Conservation (phyloP, 2,888 invertebrate species). For the Cryptocephalus moraei region DNA sequence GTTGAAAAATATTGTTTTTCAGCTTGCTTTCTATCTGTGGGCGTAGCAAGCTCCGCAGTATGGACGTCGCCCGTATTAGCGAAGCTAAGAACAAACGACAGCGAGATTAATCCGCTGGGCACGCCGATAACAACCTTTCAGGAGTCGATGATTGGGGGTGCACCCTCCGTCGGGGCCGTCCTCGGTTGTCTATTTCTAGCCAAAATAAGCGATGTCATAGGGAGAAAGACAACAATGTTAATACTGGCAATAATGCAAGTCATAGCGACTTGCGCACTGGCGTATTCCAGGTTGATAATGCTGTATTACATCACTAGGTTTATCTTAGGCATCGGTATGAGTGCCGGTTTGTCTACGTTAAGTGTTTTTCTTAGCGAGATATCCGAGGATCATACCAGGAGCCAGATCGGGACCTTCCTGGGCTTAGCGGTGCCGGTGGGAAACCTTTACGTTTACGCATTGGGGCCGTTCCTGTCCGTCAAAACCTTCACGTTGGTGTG, state of each 20-base stretch:
- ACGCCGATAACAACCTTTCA: background rate
- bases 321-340: slow-evolving; percentile 52
- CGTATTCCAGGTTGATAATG: too few relatives aligned
- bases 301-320: slow-evolving; percentile 42
- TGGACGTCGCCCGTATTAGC: slow-evolving; percentile 1
- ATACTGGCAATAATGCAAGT: background rate
- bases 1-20: background rate
- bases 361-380: slow-evolving; percentile 83
- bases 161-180: background rate
- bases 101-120: background rate
- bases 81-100: background rate
- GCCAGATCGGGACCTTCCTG: slow-evolving; percentile 57
- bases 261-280: background rate
- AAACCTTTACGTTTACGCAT: slow-evolving; percentile 52
- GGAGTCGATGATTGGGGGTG: background rate
- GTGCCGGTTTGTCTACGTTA: slow-evolving; percentile 58
- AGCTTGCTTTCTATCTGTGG: background rate
- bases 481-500: slow-evolving; percentile 16
- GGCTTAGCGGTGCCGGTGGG: slow-evolving; percentile 59
- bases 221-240: background rate
- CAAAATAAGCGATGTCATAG: background rate
- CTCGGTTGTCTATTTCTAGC: background rate
- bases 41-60: background rate
- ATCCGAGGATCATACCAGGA: slow-evolving; percentile 65
- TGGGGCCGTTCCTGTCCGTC: slow-evolving; percentile 46